phyloP scores from a whole-genome alignment of 2,797 vertebrate genomes.

The Gallirallus australis region DNA sequence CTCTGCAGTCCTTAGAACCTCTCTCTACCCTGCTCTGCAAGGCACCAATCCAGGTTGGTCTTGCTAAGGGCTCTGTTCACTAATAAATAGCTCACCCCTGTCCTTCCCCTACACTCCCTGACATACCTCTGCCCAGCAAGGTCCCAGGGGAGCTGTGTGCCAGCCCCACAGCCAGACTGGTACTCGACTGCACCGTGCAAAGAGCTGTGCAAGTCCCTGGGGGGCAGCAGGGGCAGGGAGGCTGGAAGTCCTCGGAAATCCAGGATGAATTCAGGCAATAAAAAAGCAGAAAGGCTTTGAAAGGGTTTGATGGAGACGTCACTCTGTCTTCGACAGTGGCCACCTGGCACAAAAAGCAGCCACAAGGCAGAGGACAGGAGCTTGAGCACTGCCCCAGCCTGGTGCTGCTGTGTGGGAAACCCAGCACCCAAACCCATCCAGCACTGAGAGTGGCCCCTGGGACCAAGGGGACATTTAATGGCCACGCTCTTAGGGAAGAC shows the following conservation, averaged over 20 bases:
- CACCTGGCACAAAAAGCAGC: background rate
- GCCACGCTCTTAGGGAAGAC: too few relatives aligned
- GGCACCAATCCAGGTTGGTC: background rate
- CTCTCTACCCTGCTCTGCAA: background rate
- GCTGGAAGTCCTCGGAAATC: background rate
- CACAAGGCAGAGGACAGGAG: background rate
- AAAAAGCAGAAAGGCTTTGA: background rate
- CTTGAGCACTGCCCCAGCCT: background rate
- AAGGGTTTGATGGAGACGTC: background rate
- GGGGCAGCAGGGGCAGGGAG: background rate
- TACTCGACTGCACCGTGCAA: fast-evolving
- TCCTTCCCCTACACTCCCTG: background rate
- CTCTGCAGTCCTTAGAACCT: background rate
- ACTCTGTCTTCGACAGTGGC: background rate
- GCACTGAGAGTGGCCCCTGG: background rate
- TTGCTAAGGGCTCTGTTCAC: background rate
- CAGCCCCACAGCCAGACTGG: background rate
- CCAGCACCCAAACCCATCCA: background rate
- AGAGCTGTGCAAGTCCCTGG: background rate
- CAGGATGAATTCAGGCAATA: background rate
- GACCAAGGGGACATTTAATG: background rate
- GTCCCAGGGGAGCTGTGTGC: background rate
- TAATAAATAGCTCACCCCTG: background rate
- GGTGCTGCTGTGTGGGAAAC: background rate
- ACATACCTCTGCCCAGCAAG: fast-evolving